Evolutionary conservation across 2,113 vertebrate genomes (phyloP), one percentile per base, ranked within the genome.

Genomic region (Trachemys scripta): DNA sequence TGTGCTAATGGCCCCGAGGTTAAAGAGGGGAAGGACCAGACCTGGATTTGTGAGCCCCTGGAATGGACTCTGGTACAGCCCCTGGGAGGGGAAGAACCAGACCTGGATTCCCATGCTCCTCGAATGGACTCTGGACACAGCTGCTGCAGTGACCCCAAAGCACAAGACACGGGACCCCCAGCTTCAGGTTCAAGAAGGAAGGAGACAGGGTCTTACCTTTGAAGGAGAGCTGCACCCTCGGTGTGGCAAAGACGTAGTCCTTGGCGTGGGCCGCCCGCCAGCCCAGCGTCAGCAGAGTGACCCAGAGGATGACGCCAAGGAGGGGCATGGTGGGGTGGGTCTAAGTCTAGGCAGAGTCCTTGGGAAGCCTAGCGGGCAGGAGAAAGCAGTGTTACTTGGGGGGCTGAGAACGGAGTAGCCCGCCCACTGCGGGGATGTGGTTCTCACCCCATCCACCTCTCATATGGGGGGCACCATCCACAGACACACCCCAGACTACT

Each of bases 201-300:
- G 24, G 9, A 1, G 56, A 45, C 24, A 47, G 57, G n/a, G 42
- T 93, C 98, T 98, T 98, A 98, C 98, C 98, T 98, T 98, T 98
- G 97, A 98, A 98, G 79, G 98, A 98, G 62, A 98, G 98, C 94
- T 98, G 97, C 79, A 98, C 97, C 10, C 98, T 93, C 2, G 98
- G 98, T 1, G 95, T 97, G 90, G 97, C 97, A 0, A 94, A 92
- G 85, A 98, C 10, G 84, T 97, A 97, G 93, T 98, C 98, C 96
- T 98, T 98, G 95, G 89, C 10, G 0, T 97, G 97, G 80, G 96
- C n/a, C 20, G 97, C 96, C 85, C 97, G 96, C 98, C 98, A 98
- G 96, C 97, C 98, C 98, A 98, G 96, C 29, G 97, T 98, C 94
- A 98, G 95, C 69, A 98, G 97, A 94, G 96, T 98, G 96, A 96